Conservation (phyloP, 2,888 invertebrate genomes). For the Isotomurus palustris region DNA sequence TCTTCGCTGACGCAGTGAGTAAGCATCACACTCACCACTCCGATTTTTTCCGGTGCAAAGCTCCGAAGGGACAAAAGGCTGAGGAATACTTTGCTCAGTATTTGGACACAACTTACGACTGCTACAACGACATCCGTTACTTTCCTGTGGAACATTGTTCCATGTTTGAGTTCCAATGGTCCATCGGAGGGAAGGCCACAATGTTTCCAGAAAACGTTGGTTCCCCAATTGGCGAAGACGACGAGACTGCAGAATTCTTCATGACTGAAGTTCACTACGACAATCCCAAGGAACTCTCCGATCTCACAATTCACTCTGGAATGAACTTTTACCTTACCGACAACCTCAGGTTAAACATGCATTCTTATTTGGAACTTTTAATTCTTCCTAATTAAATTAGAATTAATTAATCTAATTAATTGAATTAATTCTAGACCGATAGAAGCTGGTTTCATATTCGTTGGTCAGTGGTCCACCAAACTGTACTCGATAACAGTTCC, state of each 20-base stretch:
- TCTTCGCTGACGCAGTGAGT: neutral
- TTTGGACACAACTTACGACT: slow-evolving; percentile 3
- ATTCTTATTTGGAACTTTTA: too few species aligned
- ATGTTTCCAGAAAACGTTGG: slow-evolving; percentile 73
- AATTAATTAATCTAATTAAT: too few species aligned
- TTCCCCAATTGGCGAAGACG: slow-evolving; percentile 69
- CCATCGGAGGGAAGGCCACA: slow-evolving; percentile 58
- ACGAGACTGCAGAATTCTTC: slow-evolving; percentile 60
- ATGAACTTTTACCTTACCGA: slow-evolving; percentile 74
- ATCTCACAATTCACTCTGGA: slow-evolving; percentile 63
- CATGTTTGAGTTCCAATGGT: slow-evolving; percentile 5
- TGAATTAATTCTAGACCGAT: slow-evolving; percentile 55
- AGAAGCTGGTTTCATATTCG: slow-evolving; percentile 74
- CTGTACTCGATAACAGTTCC: slow-evolving; percentile 69
- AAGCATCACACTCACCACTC: slow-evolving; percentile 10
- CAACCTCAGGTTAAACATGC: slow-evolving; percentile 55
- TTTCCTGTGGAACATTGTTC: slow-evolving; percentile 1
- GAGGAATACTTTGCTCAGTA: slow-evolving; percentile 10
- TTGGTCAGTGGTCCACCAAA: slow-evolving; percentile 72
- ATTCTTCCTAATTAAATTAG: too few species aligned
- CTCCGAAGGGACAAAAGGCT: slow-evolving; percentile 10
- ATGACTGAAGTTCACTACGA: slow-evolving; percentile 76
- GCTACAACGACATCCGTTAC: neutral
- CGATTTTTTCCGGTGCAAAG: slow-evolving; percentile 7
- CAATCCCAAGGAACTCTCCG: slow-evolving; percentile 54